Evolutionary conservation across 2,888 invertebrate species (phyloP).

Genomic region (Phalera bucephala): DNA sequence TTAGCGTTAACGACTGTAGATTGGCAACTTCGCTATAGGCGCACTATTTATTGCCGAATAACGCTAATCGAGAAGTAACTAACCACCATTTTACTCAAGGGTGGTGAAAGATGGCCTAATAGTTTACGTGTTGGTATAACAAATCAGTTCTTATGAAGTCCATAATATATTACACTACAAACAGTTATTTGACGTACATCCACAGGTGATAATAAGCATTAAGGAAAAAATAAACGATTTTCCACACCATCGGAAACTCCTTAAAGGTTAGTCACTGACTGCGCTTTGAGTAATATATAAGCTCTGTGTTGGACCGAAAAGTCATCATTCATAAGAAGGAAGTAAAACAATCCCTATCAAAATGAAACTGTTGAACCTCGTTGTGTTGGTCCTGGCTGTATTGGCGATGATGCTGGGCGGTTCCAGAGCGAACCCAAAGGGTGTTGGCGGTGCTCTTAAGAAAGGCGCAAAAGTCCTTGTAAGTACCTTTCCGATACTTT

Average conservation of each 20-base stretch:
- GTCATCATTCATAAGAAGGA: slow-evolving; percentile 11
- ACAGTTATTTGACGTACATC: too few relatives aligned
- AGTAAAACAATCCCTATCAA: slow-evolving; percentile 10
- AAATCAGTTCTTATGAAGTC: too few relatives aligned
- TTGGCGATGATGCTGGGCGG: slow-evolving; percentile 30
- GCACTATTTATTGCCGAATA: too few relatives aligned
- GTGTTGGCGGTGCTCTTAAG: slow-evolving; percentile 17
- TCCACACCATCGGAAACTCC: slow-evolving; percentile 7
- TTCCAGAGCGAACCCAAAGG: slow-evolving; percentile 26
- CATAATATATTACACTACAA: too few relatives aligned
- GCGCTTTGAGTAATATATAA: slow-evolving; percentile 11
- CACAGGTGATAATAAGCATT: too few relatives aligned
- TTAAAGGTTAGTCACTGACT: slow-evolving; percentile 9
- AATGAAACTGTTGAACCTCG: slow-evolving; percentile 34
- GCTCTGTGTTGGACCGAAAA: neutral
- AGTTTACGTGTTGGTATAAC: too few relatives aligned
- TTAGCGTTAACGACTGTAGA: too few relatives aligned
- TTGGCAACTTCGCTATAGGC: too few relatives aligned
- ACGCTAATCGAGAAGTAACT: too few relatives aligned
- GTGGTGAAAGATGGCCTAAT: too few relatives aligned
- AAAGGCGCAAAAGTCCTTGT: slow-evolving; percentile 30
- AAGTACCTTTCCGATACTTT: slow-evolving; percentile 15
- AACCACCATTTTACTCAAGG: too few relatives aligned
- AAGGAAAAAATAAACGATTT: slow-evolving; percentile 18
- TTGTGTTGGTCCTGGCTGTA: slow-evolving; percentile 28